Percentiles rank a stretch among this genome's conserved stretches.
Conservation (phyloP, 2,888 invertebrate species). For the Petrolisthes manimaculis region DNA sequence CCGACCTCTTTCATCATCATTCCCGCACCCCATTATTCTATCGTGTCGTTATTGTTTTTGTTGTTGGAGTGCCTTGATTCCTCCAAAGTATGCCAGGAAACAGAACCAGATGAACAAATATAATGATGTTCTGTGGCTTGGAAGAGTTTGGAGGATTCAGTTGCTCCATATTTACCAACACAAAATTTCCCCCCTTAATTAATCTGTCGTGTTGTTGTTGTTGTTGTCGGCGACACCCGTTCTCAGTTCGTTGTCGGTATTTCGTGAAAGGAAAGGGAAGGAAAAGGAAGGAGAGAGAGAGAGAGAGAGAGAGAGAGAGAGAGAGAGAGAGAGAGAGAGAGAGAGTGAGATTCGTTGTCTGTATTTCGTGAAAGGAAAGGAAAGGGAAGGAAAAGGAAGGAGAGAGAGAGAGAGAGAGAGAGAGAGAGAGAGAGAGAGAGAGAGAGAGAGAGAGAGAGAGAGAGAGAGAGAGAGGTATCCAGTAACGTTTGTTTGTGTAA, state of each 20-base stretch:
- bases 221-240: too few species aligned
- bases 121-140: too few species aligned
- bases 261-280: not conserved
- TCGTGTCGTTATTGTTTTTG: too few species aligned
- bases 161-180: too few species aligned
- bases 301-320: conserved; percentile 1
- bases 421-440: not conserved
- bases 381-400: not conserved
- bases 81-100: not conserved
- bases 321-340: conserved; percentile 1
- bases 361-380: not conserved
- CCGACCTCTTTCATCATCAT: too few species aligned
- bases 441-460: conserved; percentile 1
- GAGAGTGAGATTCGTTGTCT: not conserved
- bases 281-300: not conserved
- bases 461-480: not conserved
- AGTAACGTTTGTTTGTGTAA: not conserved
- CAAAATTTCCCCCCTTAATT: too few species aligned
- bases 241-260: too few species aligned
- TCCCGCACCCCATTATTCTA: too few species aligned
- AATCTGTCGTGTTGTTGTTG: too few species aligned
- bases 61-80: not conserved
- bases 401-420: not conserved
- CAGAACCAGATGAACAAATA: not conserved
- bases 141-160: too few species aligned